Evolutionary conservation across 2,888 invertebrate species (phyloP).

Genomic region (Epiblema foenella): DNA sequence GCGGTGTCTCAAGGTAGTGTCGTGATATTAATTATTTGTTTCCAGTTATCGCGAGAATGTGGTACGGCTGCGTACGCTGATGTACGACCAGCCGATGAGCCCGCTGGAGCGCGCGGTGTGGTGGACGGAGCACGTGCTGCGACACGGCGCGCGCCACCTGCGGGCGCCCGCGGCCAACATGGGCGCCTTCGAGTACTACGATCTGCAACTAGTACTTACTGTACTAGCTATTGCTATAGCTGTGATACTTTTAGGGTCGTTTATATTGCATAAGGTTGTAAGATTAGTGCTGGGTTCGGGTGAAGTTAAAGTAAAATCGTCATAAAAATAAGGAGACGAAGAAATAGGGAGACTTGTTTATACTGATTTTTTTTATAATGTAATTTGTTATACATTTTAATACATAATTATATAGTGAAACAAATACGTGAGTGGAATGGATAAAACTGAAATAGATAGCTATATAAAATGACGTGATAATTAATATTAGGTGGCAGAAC

Average conservation of each 20-base stretch:
- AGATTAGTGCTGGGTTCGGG: background rate
- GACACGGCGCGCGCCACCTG: constrained; percentile 55
- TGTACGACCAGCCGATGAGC: constrained; percentile 8
- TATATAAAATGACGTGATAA: no score
- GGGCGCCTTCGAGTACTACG: background rate
- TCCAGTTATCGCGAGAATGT: constrained; percentile 4
- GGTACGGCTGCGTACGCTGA: background rate
- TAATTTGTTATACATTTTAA: no score
- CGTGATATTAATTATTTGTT: background rate
- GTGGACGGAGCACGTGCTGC: constrained; percentile 60
- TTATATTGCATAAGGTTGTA: background rate
- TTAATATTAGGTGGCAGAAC: no score
- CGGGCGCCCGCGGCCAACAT: constrained; percentile 53
- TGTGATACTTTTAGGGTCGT: background rate
- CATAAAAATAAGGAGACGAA: no score
- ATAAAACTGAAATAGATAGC: no score
- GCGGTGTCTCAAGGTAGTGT: no score
- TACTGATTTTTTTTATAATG: no score
- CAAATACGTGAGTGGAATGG: no score
- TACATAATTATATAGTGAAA: no score
- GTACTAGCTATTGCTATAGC: background rate
- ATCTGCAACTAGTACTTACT: background rate
- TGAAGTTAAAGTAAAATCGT: background rate
- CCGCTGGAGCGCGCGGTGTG: constrained; percentile 52
- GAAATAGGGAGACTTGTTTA: no score